These are phyloP conservation scores for Micronycteris hirsuta DNA, from an alignment of 2,113 vertebrate genomes.

Conservation along the genomic window DNA sequence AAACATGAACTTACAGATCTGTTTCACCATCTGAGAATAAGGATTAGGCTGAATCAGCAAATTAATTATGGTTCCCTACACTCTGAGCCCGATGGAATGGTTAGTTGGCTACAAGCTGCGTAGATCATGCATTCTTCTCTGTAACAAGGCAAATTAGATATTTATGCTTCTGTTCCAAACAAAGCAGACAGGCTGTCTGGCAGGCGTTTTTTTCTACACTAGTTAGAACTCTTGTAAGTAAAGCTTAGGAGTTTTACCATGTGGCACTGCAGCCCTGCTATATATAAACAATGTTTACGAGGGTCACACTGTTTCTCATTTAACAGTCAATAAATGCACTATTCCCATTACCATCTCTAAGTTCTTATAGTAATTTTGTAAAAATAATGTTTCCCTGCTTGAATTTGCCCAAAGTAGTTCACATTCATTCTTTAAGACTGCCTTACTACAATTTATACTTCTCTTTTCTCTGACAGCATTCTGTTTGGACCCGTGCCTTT, in stretches of 20 bases:
- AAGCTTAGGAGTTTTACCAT: constrained; percentile 52
- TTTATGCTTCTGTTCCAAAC: constrained; percentile 73
- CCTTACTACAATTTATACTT: background rate
- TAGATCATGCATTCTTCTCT: constrained; percentile 67
- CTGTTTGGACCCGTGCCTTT: background rate
- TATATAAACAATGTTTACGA: constrained; percentile 39
- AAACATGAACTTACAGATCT: constrained; percentile 52
- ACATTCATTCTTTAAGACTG: background rate
- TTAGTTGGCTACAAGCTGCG: constrained; percentile 62
- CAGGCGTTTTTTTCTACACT: constrained; percentile 36
- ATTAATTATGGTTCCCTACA: constrained; percentile 66
- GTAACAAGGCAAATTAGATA: constrained; percentile 72
- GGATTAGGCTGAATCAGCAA: constrained; percentile 65
- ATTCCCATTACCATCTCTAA: background rate
- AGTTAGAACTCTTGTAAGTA: constrained; percentile 59
- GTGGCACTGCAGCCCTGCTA: constrained; percentile 29
- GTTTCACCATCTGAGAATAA: constrained; percentile 46
- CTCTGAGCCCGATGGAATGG: constrained; percentile 62
- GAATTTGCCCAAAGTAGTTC: background rate
- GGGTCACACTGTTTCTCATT: constrained; percentile 1
- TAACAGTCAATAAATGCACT: constrained; percentile 34
- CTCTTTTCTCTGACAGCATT: background rate
- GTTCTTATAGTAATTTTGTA: background rate
- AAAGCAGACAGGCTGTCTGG: constrained; percentile 77
- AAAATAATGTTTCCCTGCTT: background rate